phyloP scores from a whole-genome alignment of 1,140 invertebrate genomes.

The Zelostemma sp. region DNA sequence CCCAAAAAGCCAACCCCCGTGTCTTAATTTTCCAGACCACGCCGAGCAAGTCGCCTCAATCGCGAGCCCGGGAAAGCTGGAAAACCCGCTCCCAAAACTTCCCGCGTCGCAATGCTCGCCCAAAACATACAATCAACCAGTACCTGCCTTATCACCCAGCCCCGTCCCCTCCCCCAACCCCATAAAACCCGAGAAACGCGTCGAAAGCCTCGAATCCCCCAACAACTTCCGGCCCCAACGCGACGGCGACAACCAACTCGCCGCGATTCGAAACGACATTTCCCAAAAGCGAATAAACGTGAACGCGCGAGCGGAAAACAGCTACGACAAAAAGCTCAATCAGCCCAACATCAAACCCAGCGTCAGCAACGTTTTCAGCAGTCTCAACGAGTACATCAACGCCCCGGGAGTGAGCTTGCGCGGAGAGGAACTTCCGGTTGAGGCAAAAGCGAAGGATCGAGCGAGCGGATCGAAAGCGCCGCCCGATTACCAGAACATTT shows the following conservation, averaged over 20 bases:
- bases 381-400: constrained; percentile 75
- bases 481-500: constrained; percentile 57
- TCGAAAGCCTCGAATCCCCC: constrained; percentile 46
- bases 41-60: constrained; percentile 1
- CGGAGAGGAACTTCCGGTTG: constrained; percentile 22
- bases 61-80: not conserved
- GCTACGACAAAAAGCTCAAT: constrained; percentile 64
- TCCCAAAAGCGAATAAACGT: constrained; percentile 60
- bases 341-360: constrained; percentile 68
- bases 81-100: not conserved
- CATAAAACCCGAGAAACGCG: constrained; percentile 7
- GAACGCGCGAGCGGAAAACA: constrained; percentile 55
- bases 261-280: constrained; percentile 55
- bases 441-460: constrained; percentile 12
- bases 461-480: constrained; percentile 17
- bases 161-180: too few relatives aligned
- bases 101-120: constrained; percentile 1
- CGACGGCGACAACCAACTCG: constrained; percentile 41
- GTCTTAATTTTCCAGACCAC: constrained; percentile 8
- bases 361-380: constrained; percentile 75
- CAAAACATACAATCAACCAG: not conserved
- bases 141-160: not conserved
- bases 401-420: constrained; percentile 55
- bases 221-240: constrained; percentile 57
- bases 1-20: too few relatives aligned